Conservation (phyloP, 1,140 invertebrate genomes). For the Pachyrhynchus sulphureomaculatus region DNA sequence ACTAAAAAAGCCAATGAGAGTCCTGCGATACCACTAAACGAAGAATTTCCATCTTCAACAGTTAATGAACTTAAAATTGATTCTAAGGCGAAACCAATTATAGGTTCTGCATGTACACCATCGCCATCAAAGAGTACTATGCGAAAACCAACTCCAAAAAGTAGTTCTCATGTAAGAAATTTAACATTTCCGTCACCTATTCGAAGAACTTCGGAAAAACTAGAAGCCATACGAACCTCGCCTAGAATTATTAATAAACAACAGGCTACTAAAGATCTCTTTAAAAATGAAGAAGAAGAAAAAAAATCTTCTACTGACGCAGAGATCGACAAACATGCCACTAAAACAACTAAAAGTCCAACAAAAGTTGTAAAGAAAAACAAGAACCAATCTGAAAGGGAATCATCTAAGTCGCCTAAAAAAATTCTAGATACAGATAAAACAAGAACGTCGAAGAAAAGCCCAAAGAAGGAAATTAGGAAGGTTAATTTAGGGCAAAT, state of each 20-base stretch:
- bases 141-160: constrained; percentile 28
- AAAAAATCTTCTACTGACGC: not conserved
- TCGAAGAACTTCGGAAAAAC: constrained; percentile 17
- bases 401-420: not conserved
- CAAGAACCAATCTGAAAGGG: not conserved
- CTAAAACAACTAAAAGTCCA: not conserved
- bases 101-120: constrained; percentile 7
- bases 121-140: not conserved
- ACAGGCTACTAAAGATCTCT: constrained; percentile 25
- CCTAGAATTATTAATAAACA: constrained; percentile 15
- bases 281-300: constrained; percentile 11
- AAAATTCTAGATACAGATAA: not conserved
- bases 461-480: not conserved
- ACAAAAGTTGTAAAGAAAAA: not conserved
- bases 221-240: not conserved
- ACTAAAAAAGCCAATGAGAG: no score
- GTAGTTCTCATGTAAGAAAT: constrained; percentile 37
- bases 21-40: no score
- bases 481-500: not conserved
- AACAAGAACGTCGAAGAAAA: constrained; percentile 6
- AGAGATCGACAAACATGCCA: not conserved
- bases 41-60: no score
- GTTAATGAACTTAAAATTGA: no score
- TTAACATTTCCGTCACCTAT: constrained; percentile 40
- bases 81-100: not conserved